Percentiles rank a stretch among this genome's conserved stretches.
These are phyloP conservation scores for Sitophilus oryzae DNA, from an alignment of 1,140 invertebrate species.

Conservation along the genomic window DNA sequence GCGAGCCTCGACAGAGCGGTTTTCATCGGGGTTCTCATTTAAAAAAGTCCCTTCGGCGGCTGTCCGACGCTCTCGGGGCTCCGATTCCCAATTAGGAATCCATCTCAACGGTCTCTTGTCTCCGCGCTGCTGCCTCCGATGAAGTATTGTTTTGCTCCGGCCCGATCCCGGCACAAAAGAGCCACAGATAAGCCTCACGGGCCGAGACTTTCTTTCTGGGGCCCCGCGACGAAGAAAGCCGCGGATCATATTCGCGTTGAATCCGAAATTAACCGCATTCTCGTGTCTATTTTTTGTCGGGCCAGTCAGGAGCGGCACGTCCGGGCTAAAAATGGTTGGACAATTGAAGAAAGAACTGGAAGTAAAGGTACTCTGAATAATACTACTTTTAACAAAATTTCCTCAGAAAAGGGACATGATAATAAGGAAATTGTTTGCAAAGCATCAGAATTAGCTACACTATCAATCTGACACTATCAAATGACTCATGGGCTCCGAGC, in stretches of 20 bases:
- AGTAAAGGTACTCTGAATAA: no score
- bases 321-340: not conserved
- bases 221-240: conserved; percentile 31
- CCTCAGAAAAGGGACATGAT: no score
- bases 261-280: conserved; percentile 34
- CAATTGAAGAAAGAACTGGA: no score
- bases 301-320: conserved; percentile 10
- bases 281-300: conserved; percentile 18
- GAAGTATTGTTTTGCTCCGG: conserved; percentile 35
- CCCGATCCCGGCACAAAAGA: conserved; percentile 31
- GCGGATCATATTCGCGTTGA: conserved; percentile 36
- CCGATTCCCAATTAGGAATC: conserved; percentile 35
- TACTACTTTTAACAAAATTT: no score
- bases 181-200: conserved; percentile 31
- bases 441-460: no score
- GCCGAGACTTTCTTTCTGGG: conserved; percentile 23
- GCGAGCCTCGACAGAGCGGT: conserved; percentile 13
- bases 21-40: conserved; percentile 17
- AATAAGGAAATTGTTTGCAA: no score
- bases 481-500: no score
- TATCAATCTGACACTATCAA: no score
- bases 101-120: no score
- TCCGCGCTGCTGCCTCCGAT: conserved; percentile 26
- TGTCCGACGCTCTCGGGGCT: conserved; percentile 11
- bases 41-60: conserved; percentile 18